Evolutionary conservation across 2,888 invertebrate genomes (phyloP), one percentile per base, ranked within the genome.

Genomic region (Pristionchus arcanus): DNA sequence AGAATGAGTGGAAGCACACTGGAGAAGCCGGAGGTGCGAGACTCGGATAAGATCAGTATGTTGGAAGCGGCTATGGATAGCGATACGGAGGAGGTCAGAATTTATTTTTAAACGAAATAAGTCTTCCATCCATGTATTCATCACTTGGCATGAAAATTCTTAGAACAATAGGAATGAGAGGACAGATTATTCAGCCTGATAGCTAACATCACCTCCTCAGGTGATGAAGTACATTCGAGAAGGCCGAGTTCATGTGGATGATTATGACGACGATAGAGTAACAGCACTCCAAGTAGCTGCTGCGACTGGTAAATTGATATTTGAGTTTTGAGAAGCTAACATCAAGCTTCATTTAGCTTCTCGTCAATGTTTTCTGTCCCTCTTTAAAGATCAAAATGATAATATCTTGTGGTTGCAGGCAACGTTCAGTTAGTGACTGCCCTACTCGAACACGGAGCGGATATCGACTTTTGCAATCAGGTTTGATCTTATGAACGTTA

Each of bases 251-350:
- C 91, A 91, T 53, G 92, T 94, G 37, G 93, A 94, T 88, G 91
- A 93, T 2, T 90, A 90, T 5, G 94, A 94, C 81, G 94, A 94
- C 87, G 94, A 94, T 90, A 90, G 91, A 37, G 93, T 94, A 28
- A 94, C 94, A n/a, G 93, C 94, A 16, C 90, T 94, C 16, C 94
- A 94, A 59, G 94, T 94, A 81, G 94, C 94, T 2, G 93, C 94
- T 13, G 93, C 94, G n/a, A 91, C 91, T 42, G 94, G 94, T 2
- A 92, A 94, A 31, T 42, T 11, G 68, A 31, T 19, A 68, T 2
- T 25, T n/a, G 68, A 68, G 4, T 3, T 28, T 25, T 13, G 68
- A 28, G 13, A 68, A 42, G 42, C 42, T 42, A 42, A 42, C 42
- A 9, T 42, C 42, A 3, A 42, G 42, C 42, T n/a, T n/a, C 42